phyloP scores from a whole-genome alignment of 2,888 invertebrate species.

The Luffia ferchaultella region DNA sequence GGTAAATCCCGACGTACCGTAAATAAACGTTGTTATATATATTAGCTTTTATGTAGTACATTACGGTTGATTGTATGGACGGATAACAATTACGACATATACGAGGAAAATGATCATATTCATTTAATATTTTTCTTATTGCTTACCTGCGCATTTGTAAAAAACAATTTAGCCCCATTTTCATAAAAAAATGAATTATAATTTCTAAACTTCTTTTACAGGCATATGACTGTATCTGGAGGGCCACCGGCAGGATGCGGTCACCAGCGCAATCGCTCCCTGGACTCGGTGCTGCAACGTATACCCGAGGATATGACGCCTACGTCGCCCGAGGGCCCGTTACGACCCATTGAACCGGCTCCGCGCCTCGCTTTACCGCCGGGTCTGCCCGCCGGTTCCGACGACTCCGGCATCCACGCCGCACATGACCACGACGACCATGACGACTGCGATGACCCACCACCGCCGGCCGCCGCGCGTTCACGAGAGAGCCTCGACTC shows the following conservation, averaged over 20 bases:
- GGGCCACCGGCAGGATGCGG: constrained; percentile 65
- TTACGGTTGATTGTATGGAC: too few relatives aligned
- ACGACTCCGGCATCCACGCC: constrained; percentile 78
- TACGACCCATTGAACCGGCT: constrained; percentile 44
- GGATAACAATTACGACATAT: too few relatives aligned
- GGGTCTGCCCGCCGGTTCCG: constrained; percentile 70
- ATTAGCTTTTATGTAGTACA: too few relatives aligned
- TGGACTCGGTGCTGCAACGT: constrained; percentile 88
- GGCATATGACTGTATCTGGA: constrained; percentile 53
- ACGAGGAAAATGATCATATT: background rate
- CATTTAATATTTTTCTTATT: background rate
- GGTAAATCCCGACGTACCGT: too few relatives aligned
- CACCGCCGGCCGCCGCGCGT: constrained; percentile 58
- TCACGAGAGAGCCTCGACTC: constrained; percentile 81
- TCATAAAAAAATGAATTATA: too few relatives aligned
- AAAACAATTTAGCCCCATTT: too few relatives aligned
- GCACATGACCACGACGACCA: constrained; percentile 47
- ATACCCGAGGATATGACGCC: constrained; percentile 84
- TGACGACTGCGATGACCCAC: constrained; percentile 59
- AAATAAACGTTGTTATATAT: too few relatives aligned
- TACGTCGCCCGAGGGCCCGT: constrained; percentile 49
- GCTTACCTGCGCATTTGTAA: background rate
- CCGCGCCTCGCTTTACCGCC: constrained; percentile 67
- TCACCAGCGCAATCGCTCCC: constrained; percentile 88
- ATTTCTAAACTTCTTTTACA: too few relatives aligned